Conservation (phyloP, 2,888 invertebrate genomes). For the Andrena camellia region DNA sequence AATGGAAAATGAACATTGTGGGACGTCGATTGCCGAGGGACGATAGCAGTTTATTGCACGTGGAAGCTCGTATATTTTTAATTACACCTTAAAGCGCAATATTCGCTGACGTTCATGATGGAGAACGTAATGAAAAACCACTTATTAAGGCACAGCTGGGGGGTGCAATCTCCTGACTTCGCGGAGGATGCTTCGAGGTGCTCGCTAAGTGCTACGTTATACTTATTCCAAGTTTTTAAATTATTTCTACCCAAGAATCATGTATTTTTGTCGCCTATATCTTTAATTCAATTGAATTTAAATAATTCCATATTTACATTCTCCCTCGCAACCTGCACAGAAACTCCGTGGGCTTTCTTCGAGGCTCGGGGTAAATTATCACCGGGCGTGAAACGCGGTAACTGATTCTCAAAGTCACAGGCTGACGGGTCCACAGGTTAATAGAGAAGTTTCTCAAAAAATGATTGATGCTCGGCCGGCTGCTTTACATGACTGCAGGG, state of each 20-base stretch:
- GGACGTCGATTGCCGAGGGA: background rate
- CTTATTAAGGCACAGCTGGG: conserved; percentile 3
- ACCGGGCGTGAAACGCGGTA: background rate
- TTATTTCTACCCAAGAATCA: background rate
- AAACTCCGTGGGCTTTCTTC: background rate
- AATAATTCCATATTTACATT: background rate
- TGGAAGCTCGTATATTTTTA: conserved; percentile 41
- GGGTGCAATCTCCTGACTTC: background rate
- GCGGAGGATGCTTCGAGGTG: background rate
- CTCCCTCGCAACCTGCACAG: background rate
- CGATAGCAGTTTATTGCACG: conserved; percentile 14
- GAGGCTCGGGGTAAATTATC: background rate
- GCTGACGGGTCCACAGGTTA: conserved; percentile 3
- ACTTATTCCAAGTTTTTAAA: background rate
- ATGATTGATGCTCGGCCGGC: conserved; percentile 26
- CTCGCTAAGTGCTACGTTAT: background rate
- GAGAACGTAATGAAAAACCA: conserved; percentile 18
- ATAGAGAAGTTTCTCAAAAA: conserved; percentile 35
- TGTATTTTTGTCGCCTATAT: background rate
- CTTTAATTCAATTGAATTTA: no score
- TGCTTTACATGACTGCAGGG: conserved; percentile 29
- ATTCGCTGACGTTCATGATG: conserved; percentile 10
- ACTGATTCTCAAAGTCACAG: conserved; percentile 5
- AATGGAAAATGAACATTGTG: background rate
- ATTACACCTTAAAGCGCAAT: conserved; percentile 32